Base-by-base conservation (phyloP, 2,797 vertebrate species). In the Anas flavirostris region DNA sequence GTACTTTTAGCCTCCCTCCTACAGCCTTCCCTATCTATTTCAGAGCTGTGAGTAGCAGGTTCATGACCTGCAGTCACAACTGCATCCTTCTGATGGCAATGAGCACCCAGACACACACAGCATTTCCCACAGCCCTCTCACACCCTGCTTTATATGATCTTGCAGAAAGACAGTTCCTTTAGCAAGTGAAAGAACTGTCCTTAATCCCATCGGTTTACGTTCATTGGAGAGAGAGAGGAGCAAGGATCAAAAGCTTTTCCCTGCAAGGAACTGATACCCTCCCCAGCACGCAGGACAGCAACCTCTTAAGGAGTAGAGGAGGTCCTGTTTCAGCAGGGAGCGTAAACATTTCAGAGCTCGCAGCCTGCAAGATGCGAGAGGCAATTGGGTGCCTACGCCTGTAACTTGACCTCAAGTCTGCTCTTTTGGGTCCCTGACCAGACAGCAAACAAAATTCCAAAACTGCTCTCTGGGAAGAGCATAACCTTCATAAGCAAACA, bases 281-380 rank as follows among this genome's bases (percentile, higher is more conserved):
- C 52, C 85, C 82, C 82, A 95, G 93, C 85, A 94, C 86, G 83
- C 26, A n/a, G 91, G 93, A 92, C 90, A 90, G 91, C 91, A 94
- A 31, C 90, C 79, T 91, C 67, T 59, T 16, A 31, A 48, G 56
- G 26, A 72, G 48, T 8, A 39, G 33, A 64, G 1, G 9, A 72
- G 11, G 5, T 1, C 33, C 50, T 23, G 26, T 22, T 66, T 76
- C 55, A n/a, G 3, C 1, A 73, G 69, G 3, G 0, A 46, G 28
- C 56, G 33, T 16, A 55, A 78, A 67, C 63, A 52, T 59, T 81
- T 78, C 69, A 37, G 77, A 79, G n/a, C 56, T 76, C 52, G 37
- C 46, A 33, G 8, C 15, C 15, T 4, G 14, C 19, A 35, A 29
- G 58, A 41, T 18, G 6, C 1, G 25, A 86, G 29, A 19, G 29